phyloP scores from a whole-genome alignment of 1,140 invertebrate species.

The Heliconius hermathena region DNA sequence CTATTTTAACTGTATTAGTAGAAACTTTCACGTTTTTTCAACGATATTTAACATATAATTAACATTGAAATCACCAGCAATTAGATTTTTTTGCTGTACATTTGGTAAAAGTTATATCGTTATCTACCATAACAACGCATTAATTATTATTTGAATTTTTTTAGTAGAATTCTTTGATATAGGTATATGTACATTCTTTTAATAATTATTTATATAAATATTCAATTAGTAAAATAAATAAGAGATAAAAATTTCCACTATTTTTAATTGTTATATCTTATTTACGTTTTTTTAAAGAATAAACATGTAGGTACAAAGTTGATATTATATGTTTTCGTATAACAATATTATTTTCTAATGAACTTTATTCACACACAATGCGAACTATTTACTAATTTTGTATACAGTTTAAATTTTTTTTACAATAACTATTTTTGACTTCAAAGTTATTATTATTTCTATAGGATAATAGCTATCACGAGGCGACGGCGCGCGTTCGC shows the following conservation, averaged over 20 bases:
- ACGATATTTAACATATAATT: conserved; percentile 15
- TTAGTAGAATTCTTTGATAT: no score
- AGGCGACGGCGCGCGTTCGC: conserved; percentile 9
- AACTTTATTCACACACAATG: no score
- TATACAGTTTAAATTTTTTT: background rate
- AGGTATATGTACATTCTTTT: no score
- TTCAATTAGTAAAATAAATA: no score
- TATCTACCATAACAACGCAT: background rate
- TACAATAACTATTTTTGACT: background rate
- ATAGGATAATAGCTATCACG: background rate
- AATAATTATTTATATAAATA: no score
- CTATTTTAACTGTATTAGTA: conserved; percentile 30
- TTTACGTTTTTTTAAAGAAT: no score
- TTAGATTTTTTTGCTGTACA: background rate
- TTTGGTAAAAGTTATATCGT: background rate
- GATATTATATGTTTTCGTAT: no score
- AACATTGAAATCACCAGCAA: conserved; percentile 1
- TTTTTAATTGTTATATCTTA: no score
- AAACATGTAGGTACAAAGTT: no score
- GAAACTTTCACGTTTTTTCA: conserved; percentile 30
- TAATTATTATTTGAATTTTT: background rate
- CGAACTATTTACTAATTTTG: background rate
- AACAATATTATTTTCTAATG: no score
- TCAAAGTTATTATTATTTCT: conserved; percentile 1
- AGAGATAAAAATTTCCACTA: no score